Percentiles rank a stretch among this genome's conserved stretches.
phyloP scores from a whole-genome alignment of 2,888 invertebrate species.

The Bimastos eiseni region DNA sequence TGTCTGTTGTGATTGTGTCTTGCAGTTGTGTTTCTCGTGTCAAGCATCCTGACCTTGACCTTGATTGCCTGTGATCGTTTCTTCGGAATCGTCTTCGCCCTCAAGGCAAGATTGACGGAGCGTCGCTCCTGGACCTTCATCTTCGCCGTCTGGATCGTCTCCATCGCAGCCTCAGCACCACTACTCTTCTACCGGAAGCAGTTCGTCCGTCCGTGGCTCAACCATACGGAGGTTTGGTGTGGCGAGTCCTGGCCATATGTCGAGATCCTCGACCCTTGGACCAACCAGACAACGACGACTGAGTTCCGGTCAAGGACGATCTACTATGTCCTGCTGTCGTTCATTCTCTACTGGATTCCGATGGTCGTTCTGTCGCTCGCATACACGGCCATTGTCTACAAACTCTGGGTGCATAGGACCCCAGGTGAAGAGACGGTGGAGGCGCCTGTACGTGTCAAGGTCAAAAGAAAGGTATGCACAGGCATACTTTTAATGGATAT shows the following conservation, averaged over 20 bases:
- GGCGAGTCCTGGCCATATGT: constrained; percentile 66
- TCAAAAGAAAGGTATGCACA: constrained; percentile 55
- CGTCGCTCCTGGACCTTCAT: constrained; percentile 67
- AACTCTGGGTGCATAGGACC: constrained; percentile 65
- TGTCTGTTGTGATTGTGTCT: constrained; percentile 32
- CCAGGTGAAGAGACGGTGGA: constrained; percentile 58
- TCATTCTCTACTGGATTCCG: constrained; percentile 78
- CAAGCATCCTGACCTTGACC: constrained; percentile 77
- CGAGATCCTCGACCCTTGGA: background rate
- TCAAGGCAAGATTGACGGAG: constrained; percentile 72
- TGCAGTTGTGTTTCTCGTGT: constrained; percentile 73
- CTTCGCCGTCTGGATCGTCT: constrained; percentile 71
- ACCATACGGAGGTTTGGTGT: constrained; percentile 76
- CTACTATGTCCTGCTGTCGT: constrained; percentile 79
- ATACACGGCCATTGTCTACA: constrained; percentile 70
- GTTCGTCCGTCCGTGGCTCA: constrained; percentile 31
- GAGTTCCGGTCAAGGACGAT: constrained; percentile 67
- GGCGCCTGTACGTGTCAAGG: constrained; percentile 53
- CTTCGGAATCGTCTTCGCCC: constrained; percentile 77
- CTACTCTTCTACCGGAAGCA: constrained; percentile 60
- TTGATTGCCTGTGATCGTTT: constrained; percentile 81
- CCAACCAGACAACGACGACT: background rate
- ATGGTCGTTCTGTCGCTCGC: constrained; percentile 75
- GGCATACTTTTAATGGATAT: background rate
- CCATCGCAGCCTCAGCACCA: constrained; percentile 68